Base-by-base conservation (phyloP, 1,140 invertebrate species). In the Pomacea maculata region DNA sequence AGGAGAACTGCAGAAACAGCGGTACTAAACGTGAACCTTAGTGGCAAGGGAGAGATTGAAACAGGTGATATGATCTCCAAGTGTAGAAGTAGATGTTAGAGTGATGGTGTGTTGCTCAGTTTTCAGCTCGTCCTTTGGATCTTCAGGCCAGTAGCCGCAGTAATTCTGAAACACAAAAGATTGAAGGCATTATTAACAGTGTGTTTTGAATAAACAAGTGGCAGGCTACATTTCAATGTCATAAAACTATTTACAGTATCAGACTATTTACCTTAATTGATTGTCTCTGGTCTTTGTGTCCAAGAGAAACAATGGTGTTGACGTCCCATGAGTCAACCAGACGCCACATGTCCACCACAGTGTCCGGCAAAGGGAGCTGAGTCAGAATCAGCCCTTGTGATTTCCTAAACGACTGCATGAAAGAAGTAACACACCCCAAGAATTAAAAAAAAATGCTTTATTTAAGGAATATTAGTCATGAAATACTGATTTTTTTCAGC, bases 341-440 rank as follows among this genome's bases (percentile, higher is more conserved):
- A 25, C 83, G 80, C 88, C 88, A 89, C 83, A 89, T 88, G 75
- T 89, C 7, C 34, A 45, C 34, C 34, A 45, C 34, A 1, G 34
- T 45, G 34, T 45, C 34, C 34, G 34, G 34, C 3, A 88, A 82
- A 9, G 88, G 88, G 55, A 84, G 86, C 76, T 89, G 88, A 25
- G 88, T 89, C 14, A 84, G 72, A 29, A 89, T 81, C 72, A 86
- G 88, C 25, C 25, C 75, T 9, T 84, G 82, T 12, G 73, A 72
- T 15, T 83, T 64, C 17, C 67, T 68, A 75, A 85, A 87, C 34
- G 63, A 75, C 83, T 83, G 34, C 0, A 45, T 45, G 34, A 45
- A 45, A 45, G 34, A 6, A 45, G 34, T 45, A 45, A 45, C 0
- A 45, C 6, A 45, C 34, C 34, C 34, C 0, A 45, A 0, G 2